A percentile compares a stretch with the other conserved stretches of the same genome.
phyloP scores from a whole-genome alignment of 2,113 vertebrate species.

The Labeo catla region DNA sequence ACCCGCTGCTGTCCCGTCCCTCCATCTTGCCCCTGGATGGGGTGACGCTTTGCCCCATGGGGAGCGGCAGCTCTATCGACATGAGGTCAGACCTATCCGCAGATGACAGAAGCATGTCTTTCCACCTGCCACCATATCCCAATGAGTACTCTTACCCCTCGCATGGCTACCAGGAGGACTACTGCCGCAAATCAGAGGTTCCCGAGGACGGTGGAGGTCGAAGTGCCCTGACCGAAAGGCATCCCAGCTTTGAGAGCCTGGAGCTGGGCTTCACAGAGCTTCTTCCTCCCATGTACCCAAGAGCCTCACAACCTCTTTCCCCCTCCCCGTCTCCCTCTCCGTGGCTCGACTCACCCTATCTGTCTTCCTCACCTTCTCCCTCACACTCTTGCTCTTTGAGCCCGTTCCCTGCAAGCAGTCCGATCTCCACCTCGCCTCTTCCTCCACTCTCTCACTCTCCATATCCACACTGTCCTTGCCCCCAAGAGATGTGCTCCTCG shows the following conservation, averaged over 20 bases:
- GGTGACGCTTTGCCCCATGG: constrained; percentile 59
- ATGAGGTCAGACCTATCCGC: constrained; percentile 54
- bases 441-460: constrained; percentile 72
- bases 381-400: constrained; percentile 80
- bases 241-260: constrained; percentile 78
- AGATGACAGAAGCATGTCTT: constrained; percentile 68
- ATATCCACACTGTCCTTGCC: constrained; percentile 71
- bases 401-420: constrained; percentile 76
- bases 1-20: constrained; percentile 70
- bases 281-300: constrained; percentile 75
- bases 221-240: constrained; percentile 66
- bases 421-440: constrained; percentile 75
- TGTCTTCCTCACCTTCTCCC: constrained; percentile 81
- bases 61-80: constrained; percentile 59
- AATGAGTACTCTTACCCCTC: constrained; percentile 69
- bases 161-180: constrained; percentile 73
- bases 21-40: constrained; percentile 68
- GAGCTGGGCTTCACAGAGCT: constrained; percentile 82
- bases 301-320: constrained; percentile 69
- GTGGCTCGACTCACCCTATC: constrained; percentile 80
- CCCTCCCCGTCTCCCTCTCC: constrained; percentile 71
- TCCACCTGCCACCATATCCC: constrained; percentile 72
- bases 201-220: constrained; percentile 69
- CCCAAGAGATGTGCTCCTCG: constrained; percentile 73
- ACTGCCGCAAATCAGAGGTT: constrained; percentile 67